Evolutionary conservation across 2,113 vertebrate genomes (phyloP), one percentile per base, ranked within the genome.

Genomic region (Lates calcarifer): DNA sequence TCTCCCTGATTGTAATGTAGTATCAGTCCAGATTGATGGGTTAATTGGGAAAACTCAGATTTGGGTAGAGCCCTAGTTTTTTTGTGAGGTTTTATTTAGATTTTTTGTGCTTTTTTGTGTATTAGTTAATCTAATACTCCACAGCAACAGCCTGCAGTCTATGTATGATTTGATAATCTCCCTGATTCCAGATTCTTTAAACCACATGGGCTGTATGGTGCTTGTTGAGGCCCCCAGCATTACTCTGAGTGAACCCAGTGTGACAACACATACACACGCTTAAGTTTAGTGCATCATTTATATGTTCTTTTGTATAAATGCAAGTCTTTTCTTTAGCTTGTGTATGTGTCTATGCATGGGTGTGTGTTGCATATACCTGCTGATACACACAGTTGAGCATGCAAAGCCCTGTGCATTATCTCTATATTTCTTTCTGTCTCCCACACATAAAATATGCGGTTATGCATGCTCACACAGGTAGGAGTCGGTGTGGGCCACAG

Each of bases 121-220:
- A 35, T 77, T 70, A 56, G 65, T 82, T 82, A 57, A 77, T 82
- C 31, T 68, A 74, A 82, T 68, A 45, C 18, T 31, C 26, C 31
- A 60, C 41, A 73, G 29, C 49, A 66, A 69, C 64, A 72, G 70
- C 79, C 85, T 68, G 60, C 22, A 84, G 72, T 51, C 60, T 77
- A 26, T 79, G 79, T 69, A 53, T 66, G 65, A 79, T 84, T 74
- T 82, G 39, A 74, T 81, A 81, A 89, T 72, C 66, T 72, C 70
- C 14, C 58, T 51, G 60, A 77, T 73, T 80, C 33, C 47, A 51
- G 37, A 83, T 53, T 55, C 47, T 82, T 70, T 67, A 83, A 85
- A 82, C 77, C 88, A 49, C 75, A 75, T 18, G 73, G 47, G 83
- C 76, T 51, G 60, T 62, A 33, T 57, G 67, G 41, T 66, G 56